Evolutionary conservation across 2,797 vertebrate species (phyloP), one percentile per base, ranked within the genome.

Genomic region (Enteromius trimaculatus): DNA sequence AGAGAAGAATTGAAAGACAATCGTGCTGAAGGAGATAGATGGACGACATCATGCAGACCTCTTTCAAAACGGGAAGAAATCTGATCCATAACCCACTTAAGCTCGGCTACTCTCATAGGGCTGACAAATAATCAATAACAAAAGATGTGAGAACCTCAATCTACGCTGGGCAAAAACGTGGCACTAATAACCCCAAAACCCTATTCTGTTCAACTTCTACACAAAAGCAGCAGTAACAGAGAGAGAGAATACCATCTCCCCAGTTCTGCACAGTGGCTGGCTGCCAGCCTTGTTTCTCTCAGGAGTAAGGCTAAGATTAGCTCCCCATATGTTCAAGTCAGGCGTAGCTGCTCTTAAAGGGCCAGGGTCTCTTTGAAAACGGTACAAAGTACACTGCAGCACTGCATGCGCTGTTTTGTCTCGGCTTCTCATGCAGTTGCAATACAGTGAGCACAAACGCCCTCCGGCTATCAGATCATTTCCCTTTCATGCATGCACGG

Each of bases 241-340:
- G 39, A 39, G 39, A 81, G 44, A 76, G 44, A 60, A 68, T 29
- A 7, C 49, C 53, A 49, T 82, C 86, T 80, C 85, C 85, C 71
- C 77, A 82, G 90, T 66, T 77, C 89, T 90, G 90, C 90, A 91
- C 87, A 70, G 91, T 93, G 94, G 94, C 91, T 83, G 76, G 72
- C 34, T 83, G 79, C 82, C 87, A 83, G 75, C 84, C 83, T 91
- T 92, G 90, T 92, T 91, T 91, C 92, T 93, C 94, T 87, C 92
- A 90, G 90, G 93, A 93, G 90, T 87, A 60, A 74, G 88, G 92
- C 94, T 95, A 95, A 95, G 94, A 95, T 95, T 95, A 95, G 94
- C 93, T 94, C 92, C 91, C 93, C 94, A 94, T 95, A 95, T 95
- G 95, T 93, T 94, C 89, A 88, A 91, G 87, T 90, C 92, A 92